Evolutionary conservation across 1,140 invertebrate genomes (phyloP).

Genomic region (Atta texana): DNA sequence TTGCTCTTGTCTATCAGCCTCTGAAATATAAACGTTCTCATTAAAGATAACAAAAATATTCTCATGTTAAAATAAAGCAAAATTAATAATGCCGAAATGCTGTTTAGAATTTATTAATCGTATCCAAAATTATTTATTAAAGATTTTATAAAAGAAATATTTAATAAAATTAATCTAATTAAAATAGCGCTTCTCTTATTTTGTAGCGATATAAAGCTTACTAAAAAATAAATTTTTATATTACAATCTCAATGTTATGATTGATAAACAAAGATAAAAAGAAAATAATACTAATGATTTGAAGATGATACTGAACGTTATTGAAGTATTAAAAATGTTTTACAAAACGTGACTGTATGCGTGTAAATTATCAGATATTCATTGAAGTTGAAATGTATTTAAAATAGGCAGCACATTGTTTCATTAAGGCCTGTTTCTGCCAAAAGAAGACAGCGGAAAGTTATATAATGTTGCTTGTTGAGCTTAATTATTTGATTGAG

Average conservation of each 20-base stretch:
- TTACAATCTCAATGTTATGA: slow-evolving; percentile 19
- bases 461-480: slow-evolving; percentile 69
- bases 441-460: slow-evolving; percentile 47
- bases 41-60: slow-evolving; percentile 42
- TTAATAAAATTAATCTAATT: not conserved
- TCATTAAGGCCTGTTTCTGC: not conserved
- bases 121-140: not conserved
- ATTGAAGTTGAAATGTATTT: slow-evolving; percentile 12
- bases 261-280: slow-evolving; percentile 10
- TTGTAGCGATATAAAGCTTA: slow-evolving; percentile 7
- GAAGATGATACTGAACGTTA: not conserved
- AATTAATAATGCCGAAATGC: not conserved
- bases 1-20: slow-evolving; percentile 98
- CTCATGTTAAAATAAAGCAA: not conserved
- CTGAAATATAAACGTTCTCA: slow-evolving; percentile 87
- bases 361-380: not conserved
- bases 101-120: not conserved
- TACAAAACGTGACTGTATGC: not conserved
- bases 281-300: not conserved
- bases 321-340: not conserved
- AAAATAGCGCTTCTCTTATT: not conserved
- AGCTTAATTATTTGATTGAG: slow-evolving; percentile 75
- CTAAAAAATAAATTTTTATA: slow-evolving; percentile 29
- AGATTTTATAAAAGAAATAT: not conserved
- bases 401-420: slow-evolving; percentile 2